These are phyloP conservation scores for Heliconius ismenius DNA, from an alignment of 2,888 invertebrate species.

Conservation along the genomic window DNA sequence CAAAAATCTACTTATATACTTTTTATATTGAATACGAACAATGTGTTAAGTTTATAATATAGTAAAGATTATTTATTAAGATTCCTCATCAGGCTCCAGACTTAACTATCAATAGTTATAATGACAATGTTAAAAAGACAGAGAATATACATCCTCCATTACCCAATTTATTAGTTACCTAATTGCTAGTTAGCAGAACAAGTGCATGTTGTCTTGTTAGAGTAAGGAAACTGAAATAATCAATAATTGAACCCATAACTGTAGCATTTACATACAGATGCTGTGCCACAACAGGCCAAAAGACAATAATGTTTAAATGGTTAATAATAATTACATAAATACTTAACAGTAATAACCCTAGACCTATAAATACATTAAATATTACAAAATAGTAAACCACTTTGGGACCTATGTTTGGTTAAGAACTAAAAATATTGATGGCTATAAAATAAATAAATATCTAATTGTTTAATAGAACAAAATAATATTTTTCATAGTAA, in stretches of 20 bases:
- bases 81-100: background rate
- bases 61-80: background rate
- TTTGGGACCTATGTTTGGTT: conserved; percentile 12
- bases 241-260: background rate
- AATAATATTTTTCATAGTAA: background rate
- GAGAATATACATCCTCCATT: background rate
- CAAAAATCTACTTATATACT: background rate
- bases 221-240: background rate
- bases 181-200: no score
- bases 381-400: background rate
- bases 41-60: background rate
- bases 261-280: no score
- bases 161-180: background rate
- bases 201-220: no score
- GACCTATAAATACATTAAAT: background rate
- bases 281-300: background rate
- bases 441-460: background rate
- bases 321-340: background rate
- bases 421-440: background rate
- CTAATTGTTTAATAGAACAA: background rate
- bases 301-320: background rate
- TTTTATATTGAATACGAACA: background rate
- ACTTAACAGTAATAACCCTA: background rate
- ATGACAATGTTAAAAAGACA: background rate
- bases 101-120: background rate